Conservation (phyloP, 1,140 invertebrate species). For the Mercenaria mercenaria region DNA sequence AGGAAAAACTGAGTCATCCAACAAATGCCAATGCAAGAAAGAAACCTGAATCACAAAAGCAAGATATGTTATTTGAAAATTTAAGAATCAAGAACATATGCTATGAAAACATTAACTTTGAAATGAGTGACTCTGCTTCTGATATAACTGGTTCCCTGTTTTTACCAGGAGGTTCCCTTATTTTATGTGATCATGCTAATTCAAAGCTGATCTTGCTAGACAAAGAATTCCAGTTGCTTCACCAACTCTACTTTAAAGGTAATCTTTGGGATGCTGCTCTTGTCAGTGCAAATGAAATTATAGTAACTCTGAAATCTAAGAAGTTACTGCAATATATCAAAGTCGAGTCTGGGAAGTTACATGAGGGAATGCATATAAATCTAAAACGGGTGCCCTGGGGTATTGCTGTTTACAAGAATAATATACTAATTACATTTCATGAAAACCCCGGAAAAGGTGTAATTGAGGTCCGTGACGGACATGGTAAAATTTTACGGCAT, state of each 20-base stretch:
- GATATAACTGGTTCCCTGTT: slow-evolving; percentile 10
- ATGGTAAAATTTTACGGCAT: background rate
- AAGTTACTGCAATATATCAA: background rate
- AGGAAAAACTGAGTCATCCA: no score
- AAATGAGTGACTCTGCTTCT: background rate
- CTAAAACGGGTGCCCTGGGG: background rate
- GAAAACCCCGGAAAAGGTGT: background rate
- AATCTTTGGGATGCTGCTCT: background rate
- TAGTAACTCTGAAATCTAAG: background rate
- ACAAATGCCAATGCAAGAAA: no score
- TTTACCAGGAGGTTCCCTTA: background rate
- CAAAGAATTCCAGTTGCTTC: background rate
- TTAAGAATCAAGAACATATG: background rate
- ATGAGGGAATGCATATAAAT: background rate
- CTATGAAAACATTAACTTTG: background rate
- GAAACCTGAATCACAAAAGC: no score
- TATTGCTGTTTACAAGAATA: background rate
- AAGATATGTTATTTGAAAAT: no score
- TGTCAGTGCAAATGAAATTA: background rate
- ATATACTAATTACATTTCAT: background rate
- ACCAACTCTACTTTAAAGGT: background rate
- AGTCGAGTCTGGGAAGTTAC: background rate
- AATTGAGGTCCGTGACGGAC: background rate
- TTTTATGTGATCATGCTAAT: slow-evolving; percentile 2
- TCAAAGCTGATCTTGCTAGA: background rate